Conservation (phyloP, 2,888 invertebrate genomes). For the Caenorhabditis sp. region DNA sequence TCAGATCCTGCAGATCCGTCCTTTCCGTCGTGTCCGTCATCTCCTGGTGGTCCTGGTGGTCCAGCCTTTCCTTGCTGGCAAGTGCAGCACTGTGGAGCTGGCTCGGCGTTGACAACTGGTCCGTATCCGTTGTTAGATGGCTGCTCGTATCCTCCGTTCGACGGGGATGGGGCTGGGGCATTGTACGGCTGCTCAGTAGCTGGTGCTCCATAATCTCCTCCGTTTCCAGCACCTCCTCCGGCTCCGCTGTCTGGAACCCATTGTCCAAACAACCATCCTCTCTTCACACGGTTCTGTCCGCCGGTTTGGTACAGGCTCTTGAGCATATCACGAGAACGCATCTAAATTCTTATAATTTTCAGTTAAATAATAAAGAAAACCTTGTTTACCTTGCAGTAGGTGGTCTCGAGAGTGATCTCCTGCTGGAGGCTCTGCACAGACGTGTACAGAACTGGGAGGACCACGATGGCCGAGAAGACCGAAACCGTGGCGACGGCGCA, state of each 20-base stretch:
- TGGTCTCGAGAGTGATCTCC: conserved; percentile 75
- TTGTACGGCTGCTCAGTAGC: conserved; percentile 64
- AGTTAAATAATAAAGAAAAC: no score
- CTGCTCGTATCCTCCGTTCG: conserved; percentile 51
- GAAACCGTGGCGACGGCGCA: conserved; percentile 75
- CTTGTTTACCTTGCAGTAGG: conserved; percentile 75
- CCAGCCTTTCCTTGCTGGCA: conserved; percentile 76
- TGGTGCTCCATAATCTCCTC: conserved; percentile 73
- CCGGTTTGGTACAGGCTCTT: conserved; percentile 68
- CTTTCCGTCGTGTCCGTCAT: conserved; percentile 66
- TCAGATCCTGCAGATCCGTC: conserved; percentile 69
- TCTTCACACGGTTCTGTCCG: conserved; percentile 60
- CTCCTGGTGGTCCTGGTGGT: conserved; percentile 70
- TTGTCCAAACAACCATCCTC: conserved; percentile 72
- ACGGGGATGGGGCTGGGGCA: conserved; percentile 55
- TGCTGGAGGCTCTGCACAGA: conserved; percentile 77
- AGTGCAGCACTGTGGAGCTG: conserved; percentile 73
- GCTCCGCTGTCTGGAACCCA: conserved; percentile 71
- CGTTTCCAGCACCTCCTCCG: conserved; percentile 66
- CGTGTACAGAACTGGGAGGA: conserved; percentile 77
- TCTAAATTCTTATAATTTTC: no score
- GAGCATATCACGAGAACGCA: conserved; percentile 76
- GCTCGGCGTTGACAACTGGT: conserved; percentile 74
- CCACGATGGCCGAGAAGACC: conserved; percentile 74
- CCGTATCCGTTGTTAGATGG: conserved; percentile 63